Conservation (phyloP, 2,888 invertebrate genomes). For the Exocentrus adspersus region DNA sequence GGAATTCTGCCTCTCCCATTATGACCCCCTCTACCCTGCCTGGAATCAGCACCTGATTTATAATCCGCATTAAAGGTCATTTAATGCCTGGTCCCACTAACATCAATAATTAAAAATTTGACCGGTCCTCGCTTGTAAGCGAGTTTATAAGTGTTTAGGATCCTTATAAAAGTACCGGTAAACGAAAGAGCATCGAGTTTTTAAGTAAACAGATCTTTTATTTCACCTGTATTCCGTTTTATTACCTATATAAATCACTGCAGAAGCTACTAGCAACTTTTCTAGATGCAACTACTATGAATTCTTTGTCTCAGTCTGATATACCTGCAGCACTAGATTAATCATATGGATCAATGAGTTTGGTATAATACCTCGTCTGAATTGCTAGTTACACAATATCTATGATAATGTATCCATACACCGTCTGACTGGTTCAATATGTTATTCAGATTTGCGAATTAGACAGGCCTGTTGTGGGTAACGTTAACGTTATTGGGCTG, state of each 20-base stretch:
- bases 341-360: background rate
- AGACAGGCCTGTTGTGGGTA: background rate
- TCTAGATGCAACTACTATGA: background rate
- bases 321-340: background rate
- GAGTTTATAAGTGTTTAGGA: conserved; percentile 2
- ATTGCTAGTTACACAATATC: background rate
- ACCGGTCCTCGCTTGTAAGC: background rate
- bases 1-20: conserved; percentile 19
- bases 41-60: conserved; percentile 37
- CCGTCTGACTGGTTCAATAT: background rate
- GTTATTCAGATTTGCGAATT: background rate
- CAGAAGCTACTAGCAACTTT: background rate
- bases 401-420: background rate
- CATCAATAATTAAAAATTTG: conserved; percentile 23
- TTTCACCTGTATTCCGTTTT: too few relatives aligned
- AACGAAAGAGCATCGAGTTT: too few relatives aligned
- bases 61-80: conserved; percentile 33
- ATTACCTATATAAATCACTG: background rate
- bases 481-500: background rate
- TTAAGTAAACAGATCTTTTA: too few relatives aligned
- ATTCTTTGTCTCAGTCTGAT: too few relatives aligned
- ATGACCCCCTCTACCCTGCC: conserved; percentile 23
- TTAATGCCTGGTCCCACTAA: conserved; percentile 12
- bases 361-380: background rate
- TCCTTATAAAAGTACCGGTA: too few relatives aligned